These are phyloP conservation scores for Paedocypris micromegethes DNA, from an alignment of 2,797 vertebrate species.

Conservation along the genomic window DNA sequence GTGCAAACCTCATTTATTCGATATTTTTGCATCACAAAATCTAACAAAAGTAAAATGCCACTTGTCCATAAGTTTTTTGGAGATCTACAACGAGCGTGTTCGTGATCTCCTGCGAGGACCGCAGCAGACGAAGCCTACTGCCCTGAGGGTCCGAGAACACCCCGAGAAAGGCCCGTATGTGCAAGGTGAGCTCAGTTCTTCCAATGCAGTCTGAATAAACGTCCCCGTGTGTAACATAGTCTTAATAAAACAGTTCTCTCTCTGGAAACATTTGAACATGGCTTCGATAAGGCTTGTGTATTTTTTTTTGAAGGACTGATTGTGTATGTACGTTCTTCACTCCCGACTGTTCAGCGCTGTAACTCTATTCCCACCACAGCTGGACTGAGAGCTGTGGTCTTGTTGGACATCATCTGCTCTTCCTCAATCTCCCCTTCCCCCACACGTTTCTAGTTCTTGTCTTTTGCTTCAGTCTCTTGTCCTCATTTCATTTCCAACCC, in stretches of 20 bases:
- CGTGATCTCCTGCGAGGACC: constrained; percentile 79
- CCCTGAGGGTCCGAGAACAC: constrained; percentile 86
- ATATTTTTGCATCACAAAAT: not conserved
- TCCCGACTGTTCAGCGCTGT: constrained; percentile 30
- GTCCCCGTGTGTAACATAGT: not conserved
- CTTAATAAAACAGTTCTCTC: constrained; percentile 13
- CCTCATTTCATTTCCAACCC: not conserved
- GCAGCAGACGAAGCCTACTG: constrained; percentile 78
- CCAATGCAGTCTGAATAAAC: constrained; percentile 9
- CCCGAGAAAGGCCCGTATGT: constrained; percentile 95
- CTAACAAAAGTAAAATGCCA: not conserved
- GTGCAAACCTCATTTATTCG: constrained; percentile 6
- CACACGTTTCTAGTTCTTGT: not conserved
- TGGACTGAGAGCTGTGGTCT: constrained; percentile 13
- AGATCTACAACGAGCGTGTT: constrained; percentile 97
- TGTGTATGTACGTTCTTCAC: constrained; percentile 27
- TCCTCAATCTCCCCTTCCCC: constrained; percentile 18
- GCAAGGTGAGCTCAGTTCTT: constrained; percentile 73
- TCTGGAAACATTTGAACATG: constrained; percentile 21
- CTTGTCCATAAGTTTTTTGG: constrained; percentile 78
- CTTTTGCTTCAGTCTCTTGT: constrained; percentile 6
- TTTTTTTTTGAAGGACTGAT: constrained; percentile 46
- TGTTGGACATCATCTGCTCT: constrained; percentile 34
- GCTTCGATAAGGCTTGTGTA: constrained; percentile 26
- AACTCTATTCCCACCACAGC: constrained; percentile 35